Evolutionary conservation across 2,888 invertebrate species (phyloP), one percentile per base, ranked within the genome.

Genomic region (Lasioglossum calceatum): DNA sequence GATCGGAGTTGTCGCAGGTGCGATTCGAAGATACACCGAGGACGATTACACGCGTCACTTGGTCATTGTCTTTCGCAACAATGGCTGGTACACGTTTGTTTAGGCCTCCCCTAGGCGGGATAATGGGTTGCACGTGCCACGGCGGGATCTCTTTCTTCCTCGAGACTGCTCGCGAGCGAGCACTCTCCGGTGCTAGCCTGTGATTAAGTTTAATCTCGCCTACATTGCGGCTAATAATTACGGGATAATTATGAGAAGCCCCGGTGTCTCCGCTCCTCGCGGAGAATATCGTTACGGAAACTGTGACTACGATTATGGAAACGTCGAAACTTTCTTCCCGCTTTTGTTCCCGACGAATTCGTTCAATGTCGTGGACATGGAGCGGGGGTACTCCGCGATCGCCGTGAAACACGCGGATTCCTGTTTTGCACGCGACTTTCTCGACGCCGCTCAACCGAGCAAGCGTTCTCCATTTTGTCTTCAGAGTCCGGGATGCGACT

Each of bases 191-290:
- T 61, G 61, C 61, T 61, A 44, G 54, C 42, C 82, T 81, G 82
- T 81, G 84, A 89, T 89, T 88, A 89, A 84, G 72, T 84, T 88
- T 86, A 86, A 89, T 88, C 88, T 86, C 81, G 85, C 81, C 86
- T 79, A 61, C 88, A 79, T 87, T 83, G 84, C 83, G 78, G 83
- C 79, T 82, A 86, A 87, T 81, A 87, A 89, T 89, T 88, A 81
- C 84, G 74, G 84, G 82, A 87, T 87, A 87, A 89, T 89, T 87
- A 88, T 85, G 87, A 67, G 88, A 85, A 88, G 78, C 54, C 84
- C 36, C 73, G 77, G 47, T 32, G 64, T 61, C 50, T 27, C 61
- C 61, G n/a, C 61, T 2, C 27, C 61, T 27, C n/a, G 76, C 16
- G 77, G 85, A 83, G 77, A 76, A 83, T 77, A 75, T 74, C 82